Conservation (phyloP, 2,888 invertebrate species). For the Acanthosepion lycidas region DNA sequence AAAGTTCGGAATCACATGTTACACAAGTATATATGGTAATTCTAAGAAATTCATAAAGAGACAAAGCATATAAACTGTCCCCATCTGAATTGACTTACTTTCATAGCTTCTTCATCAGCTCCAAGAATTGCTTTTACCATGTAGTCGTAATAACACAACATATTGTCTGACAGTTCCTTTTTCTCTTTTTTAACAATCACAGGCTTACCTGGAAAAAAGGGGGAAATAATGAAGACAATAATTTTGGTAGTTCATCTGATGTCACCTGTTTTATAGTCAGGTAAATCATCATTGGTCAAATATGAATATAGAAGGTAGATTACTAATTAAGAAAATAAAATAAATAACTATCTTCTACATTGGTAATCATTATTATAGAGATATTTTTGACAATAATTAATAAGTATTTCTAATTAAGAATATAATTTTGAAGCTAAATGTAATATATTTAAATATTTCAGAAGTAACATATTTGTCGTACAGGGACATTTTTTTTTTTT, state of each 20-base stretch:
- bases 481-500: too few species aligned
- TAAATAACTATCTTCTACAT: neutral
- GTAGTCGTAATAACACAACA: conserved; percentile 71
- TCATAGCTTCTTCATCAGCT: conserved; percentile 68
- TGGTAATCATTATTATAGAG: too few species aligned
- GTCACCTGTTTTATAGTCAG: neutral
- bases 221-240: neutral
- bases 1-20: too few species aligned
- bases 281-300: neutral
- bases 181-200: conserved; percentile 51
- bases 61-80: neutral
- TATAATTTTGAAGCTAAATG: too few species aligned
- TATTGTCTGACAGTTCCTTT: conserved; percentile 61
- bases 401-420: too few species aligned
- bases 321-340: too few species aligned
- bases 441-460: too few species aligned
- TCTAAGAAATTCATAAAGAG: neutral
- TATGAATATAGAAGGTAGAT: neutral
- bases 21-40: too few species aligned
- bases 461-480: too few species aligned
- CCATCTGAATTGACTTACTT: conserved; percentile 58
- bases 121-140: conserved; percentile 73
- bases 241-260: neutral
- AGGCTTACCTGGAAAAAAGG: conserved; percentile 34
- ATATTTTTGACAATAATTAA: too few species aligned